Percentiles rank a stretch among this genome's conserved stretches.
Conservation (phyloP, 2,888 invertebrate species). For the Drosophila quinaria region DNA sequence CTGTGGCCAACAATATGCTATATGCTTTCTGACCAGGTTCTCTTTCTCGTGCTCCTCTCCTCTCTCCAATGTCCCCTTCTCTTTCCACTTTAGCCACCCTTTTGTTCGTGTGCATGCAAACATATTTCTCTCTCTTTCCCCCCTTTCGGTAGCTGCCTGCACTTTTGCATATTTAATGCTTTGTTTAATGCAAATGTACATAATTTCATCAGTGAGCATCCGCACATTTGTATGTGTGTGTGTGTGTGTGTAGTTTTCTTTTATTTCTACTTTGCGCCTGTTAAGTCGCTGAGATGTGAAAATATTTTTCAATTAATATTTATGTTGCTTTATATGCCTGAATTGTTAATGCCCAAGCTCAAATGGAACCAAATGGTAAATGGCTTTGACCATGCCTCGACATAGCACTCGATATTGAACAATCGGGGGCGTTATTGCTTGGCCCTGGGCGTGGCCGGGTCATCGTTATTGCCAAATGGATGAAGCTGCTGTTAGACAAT, state of each 20-base stretch:
- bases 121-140: conserved; percentile 44
- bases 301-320: conserved; percentile 82
- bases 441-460: conserved; percentile 9
- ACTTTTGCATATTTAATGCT: conserved; percentile 82
- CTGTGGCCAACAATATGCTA: conserved; percentile 64
- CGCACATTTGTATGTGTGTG: conserved; percentile 19
- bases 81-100: background rate
- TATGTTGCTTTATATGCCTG: conserved; percentile 77
- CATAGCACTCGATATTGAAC: conserved; percentile 8
- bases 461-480: conserved; percentile 5
- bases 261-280: conserved; percentile 52
- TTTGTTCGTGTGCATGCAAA: conserved; percentile 57
- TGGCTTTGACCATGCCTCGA: conserved; percentile 10
- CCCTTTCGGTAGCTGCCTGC: conserved; percentile 45
- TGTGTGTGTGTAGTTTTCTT: conserved; percentile 57
- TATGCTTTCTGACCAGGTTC: conserved; percentile 33
- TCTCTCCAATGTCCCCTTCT: no score
- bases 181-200: conserved; percentile 83
- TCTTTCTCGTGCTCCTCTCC: background rate
- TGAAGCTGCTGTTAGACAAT: conserved; percentile 25
- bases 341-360: conserved; percentile 68
- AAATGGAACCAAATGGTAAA: conserved; percentile 37
- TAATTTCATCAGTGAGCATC: conserved; percentile 73
- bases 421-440: conserved; percentile 9
- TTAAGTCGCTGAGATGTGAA: conserved; percentile 70